These are phyloP conservation scores for Parazoanthus swiftii DNA, from an alignment of 92 coral and sea anemone genomes.

Conservation along the genomic window DNA sequence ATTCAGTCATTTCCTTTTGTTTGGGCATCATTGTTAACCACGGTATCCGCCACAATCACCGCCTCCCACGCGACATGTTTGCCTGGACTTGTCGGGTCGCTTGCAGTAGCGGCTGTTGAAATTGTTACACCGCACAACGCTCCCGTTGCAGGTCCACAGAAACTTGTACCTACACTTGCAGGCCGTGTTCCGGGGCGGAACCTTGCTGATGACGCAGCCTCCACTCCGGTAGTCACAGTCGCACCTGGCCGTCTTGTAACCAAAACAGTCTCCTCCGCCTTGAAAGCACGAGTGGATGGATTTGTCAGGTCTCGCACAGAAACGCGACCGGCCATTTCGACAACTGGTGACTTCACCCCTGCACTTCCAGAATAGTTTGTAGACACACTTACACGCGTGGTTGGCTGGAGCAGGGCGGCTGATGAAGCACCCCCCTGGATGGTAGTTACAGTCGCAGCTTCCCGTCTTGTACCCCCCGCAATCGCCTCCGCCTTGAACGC, in stretches of 20 bases:
- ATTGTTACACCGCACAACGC: background rate
- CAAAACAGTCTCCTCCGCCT: background rate
- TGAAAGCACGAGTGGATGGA: background rate
- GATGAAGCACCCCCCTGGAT: background rate
- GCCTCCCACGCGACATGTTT: background rate
- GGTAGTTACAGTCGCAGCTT: background rate
- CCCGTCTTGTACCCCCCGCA: background rate
- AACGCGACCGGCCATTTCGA: background rate
- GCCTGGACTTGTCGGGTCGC: background rate
- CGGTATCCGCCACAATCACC: background rate
- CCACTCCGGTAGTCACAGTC: background rate
- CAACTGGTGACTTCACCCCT: background rate
- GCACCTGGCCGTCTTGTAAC: background rate
- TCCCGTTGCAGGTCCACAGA: background rate
- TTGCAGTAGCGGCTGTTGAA: background rate
- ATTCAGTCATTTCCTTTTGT: too few species aligned
- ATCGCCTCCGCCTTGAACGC: background rate
- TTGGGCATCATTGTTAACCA: background rate
- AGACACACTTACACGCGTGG: background rate
- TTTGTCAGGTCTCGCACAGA: background rate
- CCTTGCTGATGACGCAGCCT: background rate
- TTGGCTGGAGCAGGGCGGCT: background rate
- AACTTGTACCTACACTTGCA: background rate
- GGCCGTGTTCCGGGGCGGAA: background rate
- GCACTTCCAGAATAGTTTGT: background rate